These are phyloP conservation scores for Nipponia nippon DNA, from an alignment of 2,113 vertebrate genomes.

Conservation along the genomic window DNA sequence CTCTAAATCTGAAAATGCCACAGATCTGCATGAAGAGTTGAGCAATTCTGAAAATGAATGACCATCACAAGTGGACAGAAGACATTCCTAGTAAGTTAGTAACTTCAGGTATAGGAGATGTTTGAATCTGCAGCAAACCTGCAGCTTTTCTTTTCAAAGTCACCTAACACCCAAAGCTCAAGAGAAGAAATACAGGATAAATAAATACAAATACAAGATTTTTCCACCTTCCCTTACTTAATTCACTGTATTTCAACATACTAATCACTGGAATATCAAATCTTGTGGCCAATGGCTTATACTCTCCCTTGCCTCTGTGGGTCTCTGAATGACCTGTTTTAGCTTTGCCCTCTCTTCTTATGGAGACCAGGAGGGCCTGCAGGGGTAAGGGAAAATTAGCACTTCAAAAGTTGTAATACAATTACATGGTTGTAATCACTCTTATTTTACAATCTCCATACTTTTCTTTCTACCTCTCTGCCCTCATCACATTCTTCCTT, in stretches of 20 bases:
- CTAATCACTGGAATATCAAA: not conserved
- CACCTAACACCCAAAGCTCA: not conserved
- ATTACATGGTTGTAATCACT: not conserved
- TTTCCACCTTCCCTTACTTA: not conserved
- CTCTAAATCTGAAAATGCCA: slow-evolving; percentile 21
- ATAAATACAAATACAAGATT: not conserved
- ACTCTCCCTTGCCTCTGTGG: not conserved
- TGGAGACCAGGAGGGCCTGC: not conserved
- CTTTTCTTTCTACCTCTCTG: not conserved
- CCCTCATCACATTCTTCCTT: not conserved
- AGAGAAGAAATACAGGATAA: not conserved
- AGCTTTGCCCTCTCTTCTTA: not conserved
- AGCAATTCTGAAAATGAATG: slow-evolving; percentile 10
- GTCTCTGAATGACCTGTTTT: not conserved
- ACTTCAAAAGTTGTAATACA: not conserved
- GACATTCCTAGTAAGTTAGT: not conserved
- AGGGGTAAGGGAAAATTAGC: not conserved
- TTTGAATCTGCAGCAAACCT: not conserved
- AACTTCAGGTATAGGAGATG: not conserved
- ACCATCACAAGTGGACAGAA: not conserved
- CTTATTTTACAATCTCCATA: not conserved
- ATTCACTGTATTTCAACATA: not conserved
- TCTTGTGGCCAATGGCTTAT: not conserved
- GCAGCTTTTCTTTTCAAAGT: not conserved
- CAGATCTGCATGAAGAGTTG: not conserved